Conservation (phyloP, 2,797 vertebrate genomes). For the Myripristis jacobus region DNA sequence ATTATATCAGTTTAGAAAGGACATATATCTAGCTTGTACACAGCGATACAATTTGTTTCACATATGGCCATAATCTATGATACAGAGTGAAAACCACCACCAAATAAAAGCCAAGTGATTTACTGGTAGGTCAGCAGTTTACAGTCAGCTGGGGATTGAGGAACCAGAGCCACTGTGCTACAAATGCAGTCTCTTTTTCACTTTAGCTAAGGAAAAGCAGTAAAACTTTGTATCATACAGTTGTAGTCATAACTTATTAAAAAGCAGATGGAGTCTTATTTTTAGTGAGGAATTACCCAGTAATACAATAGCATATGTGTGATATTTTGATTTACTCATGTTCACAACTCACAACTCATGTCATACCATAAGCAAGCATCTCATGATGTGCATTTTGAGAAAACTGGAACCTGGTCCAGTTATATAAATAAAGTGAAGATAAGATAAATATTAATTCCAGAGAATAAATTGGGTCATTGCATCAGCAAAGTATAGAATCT, state of each 20-base stretch:
- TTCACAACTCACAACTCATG: background rate
- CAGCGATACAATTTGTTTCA: background rate
- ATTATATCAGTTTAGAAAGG: conserved; percentile 21
- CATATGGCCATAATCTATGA: background rate
- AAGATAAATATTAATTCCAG: conserved; percentile 52
- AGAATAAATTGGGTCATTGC: conserved; percentile 50
- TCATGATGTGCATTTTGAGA: conserved; percentile 36
- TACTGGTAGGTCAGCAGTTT: too few species aligned
- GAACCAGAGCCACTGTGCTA: background rate
- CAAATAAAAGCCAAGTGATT: too few species aligned
- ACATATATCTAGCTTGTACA: background rate
- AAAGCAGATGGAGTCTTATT: background rate
- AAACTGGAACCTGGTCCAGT: conserved; percentile 40
- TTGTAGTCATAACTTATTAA: background rate
- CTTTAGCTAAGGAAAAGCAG: background rate
- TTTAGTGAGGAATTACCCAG: background rate
- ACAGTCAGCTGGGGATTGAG: background rate
- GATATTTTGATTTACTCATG: background rate
- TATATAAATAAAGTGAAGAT: conserved; percentile 50
- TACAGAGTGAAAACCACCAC: too few species aligned
- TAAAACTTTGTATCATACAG: too few species aligned
- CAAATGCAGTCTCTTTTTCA: background rate
- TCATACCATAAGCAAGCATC: conserved; percentile 1
- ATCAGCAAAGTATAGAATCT: conserved; percentile 25
- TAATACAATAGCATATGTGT: background rate